Evolutionary conservation across 2,888 invertebrate genomes (phyloP), one percentile per base, ranked within the genome.

Genomic region (Calameuta idolon): DNA sequence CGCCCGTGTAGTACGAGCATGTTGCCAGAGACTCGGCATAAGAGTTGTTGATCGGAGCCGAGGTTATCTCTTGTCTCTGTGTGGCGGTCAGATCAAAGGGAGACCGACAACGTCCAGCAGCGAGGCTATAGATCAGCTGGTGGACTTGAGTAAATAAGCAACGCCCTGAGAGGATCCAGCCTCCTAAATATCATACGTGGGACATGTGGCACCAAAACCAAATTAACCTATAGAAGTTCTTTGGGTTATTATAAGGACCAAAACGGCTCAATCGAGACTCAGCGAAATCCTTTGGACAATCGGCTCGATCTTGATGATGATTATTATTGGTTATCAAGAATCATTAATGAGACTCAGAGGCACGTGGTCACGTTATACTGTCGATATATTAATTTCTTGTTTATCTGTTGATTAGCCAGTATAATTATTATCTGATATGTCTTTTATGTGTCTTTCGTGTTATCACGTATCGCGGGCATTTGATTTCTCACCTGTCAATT

Each of bases 61-160:
- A 85, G 87, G 87, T 88, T 87, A 88, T 88, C 87, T 87, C 86
- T 86, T 85, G 86, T 87, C 87, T 77, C 75, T 85, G 83, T 87
- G 84, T 82, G 80, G 76, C 83, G 86, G 83, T 75, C 84, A 85
- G 85, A 88, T 86, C 85, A 86, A 87, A 89, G 89, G 89, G 87
- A 85, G 23, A 86, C 89, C 88, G 89, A 88, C 88, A 85, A 83
- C 84, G 87, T 87, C 88, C 89, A 86, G 88, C 87, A 87, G 86
- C 86, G 85, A 84, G 0, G 83, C 86, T 87, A 87, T 90, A 87
- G 87, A 88, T 89, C 90, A 89, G 87, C 87, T 84, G 83, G 85
- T 84, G 23, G 86, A 86, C 88, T 87, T 86, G 86, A 88, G 88
- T 90, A 90, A 90, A 90, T 90, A 90, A 89, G 84, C 88, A 85